Conservation (phyloP, 2,888 invertebrate genomes). For the Harpalus rubripes region DNA sequence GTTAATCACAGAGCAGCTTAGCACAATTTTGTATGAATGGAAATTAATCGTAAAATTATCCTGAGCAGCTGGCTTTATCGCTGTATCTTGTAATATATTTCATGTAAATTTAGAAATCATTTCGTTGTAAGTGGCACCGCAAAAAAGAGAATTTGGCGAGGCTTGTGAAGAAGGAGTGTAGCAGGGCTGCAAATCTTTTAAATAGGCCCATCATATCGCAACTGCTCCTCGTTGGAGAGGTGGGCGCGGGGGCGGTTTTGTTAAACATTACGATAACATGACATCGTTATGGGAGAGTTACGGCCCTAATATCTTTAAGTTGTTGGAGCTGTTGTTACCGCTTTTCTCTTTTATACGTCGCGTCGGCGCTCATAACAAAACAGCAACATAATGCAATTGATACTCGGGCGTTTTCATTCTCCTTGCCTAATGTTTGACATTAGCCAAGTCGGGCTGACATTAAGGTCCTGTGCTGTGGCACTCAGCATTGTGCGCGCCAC, state of each 20-base stretch:
- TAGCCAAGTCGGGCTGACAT: constrained; percentile 56
- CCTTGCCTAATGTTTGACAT: constrained; percentile 63
- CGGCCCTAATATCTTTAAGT: constrained; percentile 66
- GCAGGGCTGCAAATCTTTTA: constrained; percentile 73
- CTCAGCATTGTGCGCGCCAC: constrained; percentile 24
- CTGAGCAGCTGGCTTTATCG: constrained; percentile 39
- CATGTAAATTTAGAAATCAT: constrained; percentile 62
- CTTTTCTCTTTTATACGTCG: constrained; percentile 57
- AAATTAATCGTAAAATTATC: constrained; percentile 57
- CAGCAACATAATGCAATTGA: constrained; percentile 56
- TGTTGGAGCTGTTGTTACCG: constrained; percentile 60
- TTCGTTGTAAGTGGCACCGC: constrained; percentile 47
- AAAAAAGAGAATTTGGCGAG: constrained; percentile 21
- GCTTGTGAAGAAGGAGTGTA: constrained; percentile 50
- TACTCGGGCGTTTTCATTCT: constrained; percentile 54
- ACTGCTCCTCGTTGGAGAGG: constrained; percentile 32
- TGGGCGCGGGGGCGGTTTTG: constrained; percentile 53
- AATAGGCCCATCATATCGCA: constrained; percentile 71
- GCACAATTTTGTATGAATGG: constrained; percentile 41
- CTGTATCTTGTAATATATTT: constrained; percentile 45
- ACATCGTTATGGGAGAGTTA: constrained; percentile 66
- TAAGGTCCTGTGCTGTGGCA: constrained; percentile 31
- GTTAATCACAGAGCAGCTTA: constrained; percentile 1
- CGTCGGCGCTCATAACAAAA: constrained; percentile 42
- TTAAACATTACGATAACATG: constrained; percentile 67